Evolutionary conservation across 1,140 invertebrate species (phyloP).

Genomic region (Drosophila tristis): DNA sequence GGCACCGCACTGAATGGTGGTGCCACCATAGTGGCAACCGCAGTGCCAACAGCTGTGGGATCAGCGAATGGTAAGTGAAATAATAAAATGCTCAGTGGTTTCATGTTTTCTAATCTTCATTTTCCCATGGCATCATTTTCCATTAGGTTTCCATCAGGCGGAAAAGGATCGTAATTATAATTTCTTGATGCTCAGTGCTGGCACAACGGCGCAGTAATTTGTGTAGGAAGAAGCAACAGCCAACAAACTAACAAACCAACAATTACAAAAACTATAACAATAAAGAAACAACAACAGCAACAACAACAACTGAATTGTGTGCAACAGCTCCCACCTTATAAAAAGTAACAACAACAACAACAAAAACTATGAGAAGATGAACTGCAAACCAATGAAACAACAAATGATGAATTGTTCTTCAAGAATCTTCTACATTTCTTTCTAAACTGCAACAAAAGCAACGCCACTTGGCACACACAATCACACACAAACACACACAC

Average conservation of each 20-base stretch:
- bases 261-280: conserved; percentile 39
- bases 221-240: conserved; percentile 11
- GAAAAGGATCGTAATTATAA: conserved; percentile 74
- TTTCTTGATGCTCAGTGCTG: conserved; percentile 65
- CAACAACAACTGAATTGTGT: conserved; percentile 74
- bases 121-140: neutral
- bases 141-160: conserved; percentile 59
- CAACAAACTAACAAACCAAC: conserved; percentile 10
- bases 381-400: neutral
- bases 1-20: conserved; percentile 44
- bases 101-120: neutral
- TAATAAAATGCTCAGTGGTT: neutral
- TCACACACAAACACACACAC: conserved; percentile 20
- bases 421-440: conserved; percentile 23
- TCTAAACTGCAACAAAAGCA: neutral
- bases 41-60: conserved; percentile 45
- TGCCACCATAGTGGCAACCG: conserved; percentile 59
- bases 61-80: conserved; percentile 60
- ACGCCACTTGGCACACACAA: conserved; percentile 15
- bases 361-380: conserved; percentile 35
- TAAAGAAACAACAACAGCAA: conserved; percentile 46
- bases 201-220: conserved; percentile 61
- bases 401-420: conserved; percentile 24
- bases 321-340: conserved; percentile 77
- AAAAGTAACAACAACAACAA: conserved; percentile 22